phyloP scores from a whole-genome alignment of 2,888 invertebrate genomes.

The Hoplodrina blanda region DNA sequence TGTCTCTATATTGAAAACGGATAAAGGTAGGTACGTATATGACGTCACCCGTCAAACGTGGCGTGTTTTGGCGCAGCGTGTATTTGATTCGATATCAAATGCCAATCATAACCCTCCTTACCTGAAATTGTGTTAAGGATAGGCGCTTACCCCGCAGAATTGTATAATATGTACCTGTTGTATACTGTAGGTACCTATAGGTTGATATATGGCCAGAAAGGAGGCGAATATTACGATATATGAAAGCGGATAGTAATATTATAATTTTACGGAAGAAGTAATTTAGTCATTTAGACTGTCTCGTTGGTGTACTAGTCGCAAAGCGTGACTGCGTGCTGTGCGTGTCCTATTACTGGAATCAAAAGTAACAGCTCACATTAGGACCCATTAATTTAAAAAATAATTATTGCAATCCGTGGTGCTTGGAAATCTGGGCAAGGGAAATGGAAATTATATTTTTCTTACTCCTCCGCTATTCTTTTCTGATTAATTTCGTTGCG shows the following conservation, averaged over 20 bases:
- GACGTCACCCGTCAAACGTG: conserved; percentile 40
- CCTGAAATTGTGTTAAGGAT: conserved; percentile 33
- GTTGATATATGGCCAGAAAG: background rate
- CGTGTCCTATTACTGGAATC: too few relatives aligned
- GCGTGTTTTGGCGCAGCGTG: conserved; percentile 17
- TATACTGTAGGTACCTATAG: background rate
- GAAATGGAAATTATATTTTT: too few relatives aligned
- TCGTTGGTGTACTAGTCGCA: too few relatives aligned
- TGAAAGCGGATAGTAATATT: background rate
- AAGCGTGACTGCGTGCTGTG: too few relatives aligned
- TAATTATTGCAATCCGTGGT: too few relatives aligned
- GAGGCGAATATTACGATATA: background rate
- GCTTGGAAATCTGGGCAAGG: too few relatives aligned
- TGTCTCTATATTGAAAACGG: conserved; percentile 6
- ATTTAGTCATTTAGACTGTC: too few relatives aligned
- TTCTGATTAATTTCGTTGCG: too few relatives aligned
- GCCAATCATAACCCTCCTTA: conserved; percentile 49
- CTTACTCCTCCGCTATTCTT: too few relatives aligned
- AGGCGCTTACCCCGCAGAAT: conserved; percentile 11
- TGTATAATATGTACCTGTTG: background rate
- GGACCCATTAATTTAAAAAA: too few relatives aligned
- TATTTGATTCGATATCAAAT: conserved; percentile 52
- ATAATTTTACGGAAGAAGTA: background rate
- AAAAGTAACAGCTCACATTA: too few relatives aligned
- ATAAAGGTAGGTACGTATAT: conserved; percentile 16